Evolutionary conservation across 2,797 vertebrate species (phyloP).

Genomic region (Sebastes cheni): DNA sequence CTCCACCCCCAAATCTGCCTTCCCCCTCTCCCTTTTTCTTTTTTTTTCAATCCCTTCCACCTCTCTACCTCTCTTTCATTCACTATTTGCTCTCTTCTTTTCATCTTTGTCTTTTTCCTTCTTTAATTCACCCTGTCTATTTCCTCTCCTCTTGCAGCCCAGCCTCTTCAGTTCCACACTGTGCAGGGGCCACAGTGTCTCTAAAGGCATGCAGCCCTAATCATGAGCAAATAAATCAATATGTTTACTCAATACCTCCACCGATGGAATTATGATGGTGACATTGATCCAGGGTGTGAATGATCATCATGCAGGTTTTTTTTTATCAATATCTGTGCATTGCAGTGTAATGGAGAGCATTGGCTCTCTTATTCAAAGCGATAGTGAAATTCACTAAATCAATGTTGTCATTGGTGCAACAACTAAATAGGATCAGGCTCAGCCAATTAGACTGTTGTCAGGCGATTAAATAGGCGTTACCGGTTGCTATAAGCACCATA

Average conservation of each 20-base stretch:
- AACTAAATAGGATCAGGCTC: background rate
- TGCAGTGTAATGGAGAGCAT: conserved; percentile 1
- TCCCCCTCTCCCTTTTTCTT: background rate
- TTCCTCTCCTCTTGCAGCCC: background rate
- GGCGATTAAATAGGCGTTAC: no score
- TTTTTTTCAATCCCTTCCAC: background rate
- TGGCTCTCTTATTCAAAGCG: background rate
- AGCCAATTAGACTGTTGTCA: background rate
- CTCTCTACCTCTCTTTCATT: conserved; percentile 14
- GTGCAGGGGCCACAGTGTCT: background rate
- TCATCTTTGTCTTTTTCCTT: background rate
- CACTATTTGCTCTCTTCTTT: background rate
- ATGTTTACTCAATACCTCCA: conserved; percentile 23
- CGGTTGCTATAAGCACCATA: no score
- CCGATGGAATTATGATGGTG: conserved; percentile 18
- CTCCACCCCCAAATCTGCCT: conserved; percentile 61
- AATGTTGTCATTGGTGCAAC: background rate
- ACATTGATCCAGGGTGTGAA: conserved; percentile 30
- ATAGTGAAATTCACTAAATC: background rate
- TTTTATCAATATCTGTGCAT: background rate
- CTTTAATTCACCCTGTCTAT: background rate
- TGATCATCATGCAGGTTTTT: background rate
- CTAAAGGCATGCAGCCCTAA: background rate
- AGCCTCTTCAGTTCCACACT: background rate
- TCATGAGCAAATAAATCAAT: conserved; percentile 32